These are phyloP conservation scores for Lanius collurio DNA, from an alignment of 2,113 vertebrate genomes.

Conservation along the genomic window DNA sequence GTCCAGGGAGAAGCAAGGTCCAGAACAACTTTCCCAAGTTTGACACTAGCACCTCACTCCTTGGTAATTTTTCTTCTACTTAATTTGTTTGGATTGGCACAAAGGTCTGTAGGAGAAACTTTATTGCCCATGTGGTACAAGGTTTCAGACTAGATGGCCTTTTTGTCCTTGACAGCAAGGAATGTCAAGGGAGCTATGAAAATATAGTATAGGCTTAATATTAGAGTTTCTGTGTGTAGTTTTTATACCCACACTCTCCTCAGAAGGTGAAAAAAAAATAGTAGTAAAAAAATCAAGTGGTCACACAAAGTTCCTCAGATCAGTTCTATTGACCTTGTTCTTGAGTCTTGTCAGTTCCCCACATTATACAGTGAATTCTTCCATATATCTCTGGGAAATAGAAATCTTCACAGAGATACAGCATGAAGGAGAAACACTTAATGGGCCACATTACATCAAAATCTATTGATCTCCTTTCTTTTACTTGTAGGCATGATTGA, in stretches of 20 bases:
- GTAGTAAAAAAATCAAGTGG: neutral
- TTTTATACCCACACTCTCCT: neutral
- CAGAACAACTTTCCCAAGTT: neutral
- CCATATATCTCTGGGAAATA: constrained; percentile 39
- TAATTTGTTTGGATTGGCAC: neutral
- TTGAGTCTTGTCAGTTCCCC: neutral
- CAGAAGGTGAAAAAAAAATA: neutral
- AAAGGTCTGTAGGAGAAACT: neutral
- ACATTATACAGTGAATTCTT: neutral
- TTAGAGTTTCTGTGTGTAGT: neutral
- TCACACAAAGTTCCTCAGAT: neutral
- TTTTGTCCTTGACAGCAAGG: neutral
- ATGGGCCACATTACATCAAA: constrained; percentile 61
- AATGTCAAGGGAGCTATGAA: neutral
- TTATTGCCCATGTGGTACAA: neutral
- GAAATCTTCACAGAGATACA: constrained; percentile 64
- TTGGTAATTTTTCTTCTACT: neutral
- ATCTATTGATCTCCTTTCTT: constrained; percentile 68
- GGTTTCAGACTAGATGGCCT: neutral
- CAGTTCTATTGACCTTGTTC: neutral
- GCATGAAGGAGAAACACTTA: constrained; percentile 66
- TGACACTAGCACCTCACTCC: neutral
- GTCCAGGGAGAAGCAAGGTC: neutral
- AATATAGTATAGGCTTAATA: neutral
- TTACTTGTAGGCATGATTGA: constrained; percentile 73